phyloP scores from a whole-genome alignment of 2,888 invertebrate species.

The Noctua janthe region DNA sequence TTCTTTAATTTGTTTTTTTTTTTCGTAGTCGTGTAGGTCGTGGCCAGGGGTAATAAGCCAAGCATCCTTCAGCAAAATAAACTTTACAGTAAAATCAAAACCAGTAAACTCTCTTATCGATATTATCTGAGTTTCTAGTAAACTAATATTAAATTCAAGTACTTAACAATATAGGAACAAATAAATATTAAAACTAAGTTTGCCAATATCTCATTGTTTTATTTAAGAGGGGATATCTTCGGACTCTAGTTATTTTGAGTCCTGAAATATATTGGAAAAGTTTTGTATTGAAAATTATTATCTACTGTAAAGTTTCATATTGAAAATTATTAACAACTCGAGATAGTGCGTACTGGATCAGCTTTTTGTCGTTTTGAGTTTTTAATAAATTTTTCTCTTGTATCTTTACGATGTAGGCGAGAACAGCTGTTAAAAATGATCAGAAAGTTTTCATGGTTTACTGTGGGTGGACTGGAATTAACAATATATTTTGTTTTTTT shows the following conservation, averaged over 20 bases:
- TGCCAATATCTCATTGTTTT: slow-evolving; percentile 29
- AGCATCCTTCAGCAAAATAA: not conserved
- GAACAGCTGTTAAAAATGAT: not conserved
- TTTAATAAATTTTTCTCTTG: not conserved
- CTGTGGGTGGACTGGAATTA: not conserved
- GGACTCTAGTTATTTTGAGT: slow-evolving; percentile 15
- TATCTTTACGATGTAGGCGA: not conserved
- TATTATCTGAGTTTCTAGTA: slow-evolving; percentile 1
- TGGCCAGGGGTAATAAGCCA: not conserved
- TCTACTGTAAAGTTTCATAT: slow-evolving; percentile 26
- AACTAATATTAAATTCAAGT: slow-evolving; percentile 18
- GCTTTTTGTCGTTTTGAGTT: not conserved
- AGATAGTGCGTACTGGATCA: not conserved
- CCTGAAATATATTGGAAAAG: slow-evolving; percentile 35
- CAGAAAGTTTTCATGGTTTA: not conserved
- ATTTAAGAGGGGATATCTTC: slow-evolving; percentile 12
- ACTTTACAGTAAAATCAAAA: not conserved
- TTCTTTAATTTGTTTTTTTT: too few species aligned
- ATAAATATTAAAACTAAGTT: slow-evolving; percentile 35
- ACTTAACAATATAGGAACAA: slow-evolving; percentile 15
- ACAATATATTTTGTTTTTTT: not conserved
- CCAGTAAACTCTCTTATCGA: not conserved
- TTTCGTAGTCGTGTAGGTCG: too few species aligned
- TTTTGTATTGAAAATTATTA: slow-evolving; percentile 28
- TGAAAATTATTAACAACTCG: not conserved